These are phyloP conservation scores for Bettongia penicillata DNA, from an alignment of 2,113 vertebrate genomes.

Conservation along the genomic window DNA sequence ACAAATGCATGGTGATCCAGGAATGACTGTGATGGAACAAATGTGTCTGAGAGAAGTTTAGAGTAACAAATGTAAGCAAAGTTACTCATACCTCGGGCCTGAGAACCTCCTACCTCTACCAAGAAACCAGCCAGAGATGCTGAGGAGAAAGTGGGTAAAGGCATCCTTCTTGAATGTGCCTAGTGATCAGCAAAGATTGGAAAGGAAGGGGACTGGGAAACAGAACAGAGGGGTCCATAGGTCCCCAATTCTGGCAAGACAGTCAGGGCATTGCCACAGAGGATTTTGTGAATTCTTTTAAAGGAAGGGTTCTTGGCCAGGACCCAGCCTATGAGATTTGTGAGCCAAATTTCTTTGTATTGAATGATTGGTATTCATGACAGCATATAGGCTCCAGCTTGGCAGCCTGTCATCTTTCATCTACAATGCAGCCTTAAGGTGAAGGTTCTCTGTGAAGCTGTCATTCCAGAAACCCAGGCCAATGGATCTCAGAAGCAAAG, in stretches of 20 bases:
- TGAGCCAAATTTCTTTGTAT: background rate
- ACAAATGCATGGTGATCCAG: background rate
- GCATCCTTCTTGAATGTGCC: background rate
- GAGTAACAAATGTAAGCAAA: background rate
- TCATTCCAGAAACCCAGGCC: background rate
- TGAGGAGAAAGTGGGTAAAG: background rate
- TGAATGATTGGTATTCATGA: slow-evolving; percentile 4
- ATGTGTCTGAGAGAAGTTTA: background rate
- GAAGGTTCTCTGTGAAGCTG: background rate
- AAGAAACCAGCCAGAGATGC: background rate
- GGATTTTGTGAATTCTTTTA: background rate
- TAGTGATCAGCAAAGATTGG: background rate
- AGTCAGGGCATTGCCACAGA: background rate
- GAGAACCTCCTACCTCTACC: background rate
- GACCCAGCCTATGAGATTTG: background rate
- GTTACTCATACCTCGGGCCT: background rate
- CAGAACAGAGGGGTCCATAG: background rate
- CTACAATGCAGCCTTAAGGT: background rate
- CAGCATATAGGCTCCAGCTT: background rate
- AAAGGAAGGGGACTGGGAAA: background rate
- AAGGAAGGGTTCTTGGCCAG: background rate
- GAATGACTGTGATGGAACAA: background rate
- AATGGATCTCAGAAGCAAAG: background rate
- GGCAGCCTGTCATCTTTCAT: background rate
- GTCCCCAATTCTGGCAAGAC: background rate